Evolutionary conservation across 2,888 invertebrate genomes (phyloP), one percentile per base, ranked within the genome.

Genomic region (Amblyjoppa fuscipennis): DNA sequence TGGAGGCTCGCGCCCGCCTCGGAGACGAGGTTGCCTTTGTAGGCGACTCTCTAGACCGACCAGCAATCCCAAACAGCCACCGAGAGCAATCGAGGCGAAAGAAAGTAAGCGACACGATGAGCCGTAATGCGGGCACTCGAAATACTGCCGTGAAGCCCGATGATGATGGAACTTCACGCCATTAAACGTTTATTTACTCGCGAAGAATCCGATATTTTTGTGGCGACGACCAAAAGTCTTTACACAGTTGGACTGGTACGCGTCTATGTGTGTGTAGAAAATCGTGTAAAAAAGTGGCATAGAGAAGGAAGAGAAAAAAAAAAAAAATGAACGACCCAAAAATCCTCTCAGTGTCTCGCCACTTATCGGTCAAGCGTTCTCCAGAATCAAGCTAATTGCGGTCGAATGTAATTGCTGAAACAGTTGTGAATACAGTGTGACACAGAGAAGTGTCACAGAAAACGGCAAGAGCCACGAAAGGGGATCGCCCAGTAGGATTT

Each of bases 351-450:
- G 38, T 69, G 71, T 83, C 75, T 80, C 38, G 25, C 71, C 76
- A 73, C 70, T 84, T 25, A 38, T 49, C 25, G 34, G n/a, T 49
- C 49, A 34, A 56, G 51, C 64, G 56, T 20, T 80, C 76, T 81
- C 68, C n/a, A 56, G 69, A 51, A 51, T 51, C 34, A 16, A 16
- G n/a, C 45, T 45, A 74, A 74, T 84, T 70, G 69, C 7, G 13
- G 64, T 51, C 34, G 68, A 69, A 73, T 64, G 28, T 84, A 79
- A 81, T 81, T 68, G 49, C 49, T 31, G 76, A 71, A 66, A 77
- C 76, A 71, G 49, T 80, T 73, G 80, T 76, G 71, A 76, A 76
- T 11, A 28, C 28, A 34, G 70, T 81, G 84, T 79, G 79, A 85
- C 81, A 82, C 66, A 59, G 11, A 51, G 5, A 38, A 28, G 20